These are phyloP conservation scores for Polypterus bichir DNA, from an alignment of 2,113 vertebrate genomes.

Conservation along the genomic window DNA sequence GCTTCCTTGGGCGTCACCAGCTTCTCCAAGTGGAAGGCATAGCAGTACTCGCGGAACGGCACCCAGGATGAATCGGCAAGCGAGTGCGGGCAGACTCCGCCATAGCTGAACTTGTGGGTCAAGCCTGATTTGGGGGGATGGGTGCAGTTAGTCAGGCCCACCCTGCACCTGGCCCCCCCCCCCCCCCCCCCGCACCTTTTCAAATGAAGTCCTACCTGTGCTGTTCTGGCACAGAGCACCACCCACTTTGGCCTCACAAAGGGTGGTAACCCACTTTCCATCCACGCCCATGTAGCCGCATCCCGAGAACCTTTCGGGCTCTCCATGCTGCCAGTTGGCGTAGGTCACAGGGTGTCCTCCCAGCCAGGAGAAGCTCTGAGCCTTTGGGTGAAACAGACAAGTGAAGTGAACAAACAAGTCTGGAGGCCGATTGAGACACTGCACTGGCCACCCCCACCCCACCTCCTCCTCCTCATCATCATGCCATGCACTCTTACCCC, in stretches of 20 bases:
- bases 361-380: constrained; percentile 70
- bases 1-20: constrained; percentile 71
- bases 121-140: constrained; percentile 27
- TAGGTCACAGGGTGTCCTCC: constrained; percentile 62
- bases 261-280: constrained; percentile 65
- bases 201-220: constrained; percentile 33
- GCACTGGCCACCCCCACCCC: too few relatives aligned
- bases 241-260: constrained; percentile 68
- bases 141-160: neutral
- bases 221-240: constrained; percentile 70
- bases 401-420: too few relatives aligned
- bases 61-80: constrained; percentile 77
- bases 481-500: constrained; percentile 53
- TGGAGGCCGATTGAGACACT: too few relatives aligned
- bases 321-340: constrained; percentile 69
- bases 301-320: constrained; percentile 62
- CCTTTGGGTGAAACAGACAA: constrained; percentile 38
- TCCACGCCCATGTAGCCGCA: constrained; percentile 72
- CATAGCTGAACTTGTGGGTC: constrained; percentile 56
- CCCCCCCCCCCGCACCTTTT: too few relatives aligned
- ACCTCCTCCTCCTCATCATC: too few relatives aligned
- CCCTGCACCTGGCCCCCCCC: too few relatives aligned
- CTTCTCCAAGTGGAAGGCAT: constrained; percentile 83
- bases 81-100: constrained; percentile 66
- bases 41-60: constrained; percentile 83